phyloP scores from a whole-genome alignment of 2,888 invertebrate genomes.

The Acleris cristana region DNA sequence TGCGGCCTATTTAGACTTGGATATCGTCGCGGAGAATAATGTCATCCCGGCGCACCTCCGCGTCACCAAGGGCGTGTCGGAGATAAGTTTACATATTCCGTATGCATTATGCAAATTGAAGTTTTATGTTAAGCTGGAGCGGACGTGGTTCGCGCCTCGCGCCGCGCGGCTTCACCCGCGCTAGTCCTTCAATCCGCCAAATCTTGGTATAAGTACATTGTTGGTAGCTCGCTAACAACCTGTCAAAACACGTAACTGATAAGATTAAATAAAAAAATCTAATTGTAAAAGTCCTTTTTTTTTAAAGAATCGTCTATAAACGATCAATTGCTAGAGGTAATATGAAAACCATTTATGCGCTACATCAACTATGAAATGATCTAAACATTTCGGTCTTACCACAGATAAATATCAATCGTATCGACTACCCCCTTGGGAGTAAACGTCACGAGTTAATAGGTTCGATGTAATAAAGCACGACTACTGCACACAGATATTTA shows the following conservation, averaged over 20 bases:
- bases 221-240: no score
- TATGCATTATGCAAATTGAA: constrained; percentile 83
- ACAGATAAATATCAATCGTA: constrained; percentile 16
- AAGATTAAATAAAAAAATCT: no score
- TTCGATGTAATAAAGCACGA: constrained; percentile 35
- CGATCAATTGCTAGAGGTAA: not conserved
- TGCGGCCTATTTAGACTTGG: constrained; percentile 77
- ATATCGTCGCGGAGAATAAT: constrained; percentile 78
- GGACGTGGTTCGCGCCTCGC: constrained; percentile 47
- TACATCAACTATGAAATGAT: constrained; percentile 1
- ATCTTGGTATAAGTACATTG: not conserved
- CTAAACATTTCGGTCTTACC: constrained; percentile 3
- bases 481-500: constrained; percentile 46
- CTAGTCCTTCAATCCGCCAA: constrained; percentile 46
- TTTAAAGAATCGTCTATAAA: not conserved
- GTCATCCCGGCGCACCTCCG: constrained; percentile 79
- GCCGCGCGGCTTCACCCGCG: constrained; percentile 54
- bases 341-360: not conserved
- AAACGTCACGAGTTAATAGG: constrained; percentile 31
- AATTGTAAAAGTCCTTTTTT: no score
- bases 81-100: constrained; percentile 82
- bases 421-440: constrained; percentile 18
- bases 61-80: constrained; percentile 80
- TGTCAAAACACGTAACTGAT: no score
- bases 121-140: constrained; percentile 77